Percentiles rank a stretch among this genome's conserved stretches.
Conservation (phyloP, 2,888 invertebrate genomes). For the Drosophila rellima region DNA sequence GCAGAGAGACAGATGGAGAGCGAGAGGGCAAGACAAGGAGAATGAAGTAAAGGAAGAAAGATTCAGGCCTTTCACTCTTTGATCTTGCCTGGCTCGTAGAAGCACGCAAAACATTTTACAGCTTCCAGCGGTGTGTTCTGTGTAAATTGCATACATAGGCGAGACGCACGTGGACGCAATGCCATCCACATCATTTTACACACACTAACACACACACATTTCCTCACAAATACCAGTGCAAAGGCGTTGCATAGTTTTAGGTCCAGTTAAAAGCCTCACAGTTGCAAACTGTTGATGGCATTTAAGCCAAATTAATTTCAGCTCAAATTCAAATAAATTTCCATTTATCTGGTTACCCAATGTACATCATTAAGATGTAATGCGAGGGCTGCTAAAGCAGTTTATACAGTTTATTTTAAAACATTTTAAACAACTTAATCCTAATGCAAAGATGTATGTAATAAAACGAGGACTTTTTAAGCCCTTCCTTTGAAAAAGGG, state of each 20-base stretch:
- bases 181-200: slow-evolving; percentile 42
- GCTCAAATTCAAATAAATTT: neutral
- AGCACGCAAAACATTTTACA: slow-evolving; percentile 66
- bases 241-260: slow-evolving; percentile 29
- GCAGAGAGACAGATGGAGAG: neutral
- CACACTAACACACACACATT: slow-evolving; percentile 15
- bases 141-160: slow-evolving; percentile 50
- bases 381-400: slow-evolving; percentile 1
- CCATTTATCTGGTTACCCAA: neutral
- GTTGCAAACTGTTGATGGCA: slow-evolving; percentile 20
- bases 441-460: neutral
- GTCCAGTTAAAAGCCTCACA: slow-evolving; percentile 38
- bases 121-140: slow-evolving; percentile 29
- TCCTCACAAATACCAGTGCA: neutral
- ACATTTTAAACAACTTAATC: neutral
- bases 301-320: slow-evolving; percentile 25
- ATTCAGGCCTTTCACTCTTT: slow-evolving; percentile 44
- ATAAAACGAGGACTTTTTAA: neutral
- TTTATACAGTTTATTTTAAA: neutral
- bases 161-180: slow-evolving; percentile 68
- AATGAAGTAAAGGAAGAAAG: slow-evolving; percentile 6
- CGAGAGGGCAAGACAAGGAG: neutral
- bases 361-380: neutral
- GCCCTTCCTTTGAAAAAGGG: neutral
- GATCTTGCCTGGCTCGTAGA: slow-evolving; percentile 54